Base-by-base conservation (phyloP, 2,888 invertebrate genomes). In the Diarsia brunnea region DNA sequence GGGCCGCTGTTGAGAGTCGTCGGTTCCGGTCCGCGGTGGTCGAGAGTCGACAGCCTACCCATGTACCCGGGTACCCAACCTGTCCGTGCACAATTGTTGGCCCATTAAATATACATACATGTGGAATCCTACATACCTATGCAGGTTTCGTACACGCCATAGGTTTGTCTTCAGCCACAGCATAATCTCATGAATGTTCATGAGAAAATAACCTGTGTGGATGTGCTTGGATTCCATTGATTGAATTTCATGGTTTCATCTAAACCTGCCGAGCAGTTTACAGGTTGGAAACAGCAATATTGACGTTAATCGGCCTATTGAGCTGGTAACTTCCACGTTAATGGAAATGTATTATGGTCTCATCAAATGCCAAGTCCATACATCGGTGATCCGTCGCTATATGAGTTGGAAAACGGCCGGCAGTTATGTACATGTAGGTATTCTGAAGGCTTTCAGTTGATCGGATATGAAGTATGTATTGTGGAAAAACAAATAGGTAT, bases 1-100 rank as follows among this genome's bases (percentile, higher is more conserved):
- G 87, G 85, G 88, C 79, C 73, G 84, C 11, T 64, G 58, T 81
- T 91, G 89, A 81, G 87, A 90, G 87, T 89, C 89, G 88, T 80
- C 82, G 82, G 84, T 89, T 89, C 82, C 86, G 85, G 85, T 78
- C 73, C 74, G 79, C 69, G 81, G 82, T 84, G 68, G 47, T 51
- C 21, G 63, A 63, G 67, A 55, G 63, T 55, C 55, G n/a, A n/a
- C 27, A 71, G 60, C 27, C 38, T 43, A 31, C 49, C 58, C 67
- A 8, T 14, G n/a, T 70, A 61, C 43, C 11, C 49, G 43, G 27
- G n/a, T n/a, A 27, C 45, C 21, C 21, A 75, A 78, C 84, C 79
- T 89, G 89, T 89, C 85, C 74, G 75, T 77, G 85, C 76, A 68
- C 75, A 74, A 77, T 73, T 69, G 72, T 65, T 47, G 49, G 49